Percentiles rank a stretch among this genome's conserved stretches.
phyloP scores from a whole-genome alignment of 2,888 invertebrate genomes.

The Hartigia nigra region DNA sequence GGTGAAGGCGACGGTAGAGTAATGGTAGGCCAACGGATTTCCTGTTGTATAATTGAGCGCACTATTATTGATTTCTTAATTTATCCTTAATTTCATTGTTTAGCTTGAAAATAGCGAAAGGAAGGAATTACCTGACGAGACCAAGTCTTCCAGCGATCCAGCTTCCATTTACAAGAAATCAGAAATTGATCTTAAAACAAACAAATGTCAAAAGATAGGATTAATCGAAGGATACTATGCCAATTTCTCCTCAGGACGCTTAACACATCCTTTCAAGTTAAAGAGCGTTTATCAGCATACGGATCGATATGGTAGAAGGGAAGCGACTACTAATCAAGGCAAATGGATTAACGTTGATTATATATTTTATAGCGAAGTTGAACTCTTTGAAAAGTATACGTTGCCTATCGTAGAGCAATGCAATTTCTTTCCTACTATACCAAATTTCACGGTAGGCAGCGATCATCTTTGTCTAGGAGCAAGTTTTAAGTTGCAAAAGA shows the following conservation, averaged over 20 bases:
- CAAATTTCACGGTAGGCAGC: conserved; percentile 80
- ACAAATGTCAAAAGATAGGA: conserved; percentile 45
- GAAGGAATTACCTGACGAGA: neutral
- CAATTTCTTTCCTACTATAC: conserved; percentile 71
- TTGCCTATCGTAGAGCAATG: conserved; percentile 77
- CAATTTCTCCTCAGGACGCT: conserved; percentile 71
- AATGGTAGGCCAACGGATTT: conserved; percentile 38
- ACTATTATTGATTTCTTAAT: neutral
- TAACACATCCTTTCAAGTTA: conserved; percentile 77
- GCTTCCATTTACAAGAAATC: conserved; percentile 6
- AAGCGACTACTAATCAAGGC: conserved; percentile 83
- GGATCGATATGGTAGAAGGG: conserved; percentile 64
- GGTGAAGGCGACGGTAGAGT: conserved; percentile 49
- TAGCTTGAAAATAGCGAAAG: conserved; percentile 45
- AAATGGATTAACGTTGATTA: conserved; percentile 89
- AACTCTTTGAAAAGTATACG: conserved; percentile 66
- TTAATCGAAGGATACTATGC: conserved; percentile 45
- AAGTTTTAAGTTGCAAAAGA: conserved; percentile 72
- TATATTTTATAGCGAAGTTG: conserved; percentile 81
- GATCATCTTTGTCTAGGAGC: conserved; percentile 88
- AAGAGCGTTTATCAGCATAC: conserved; percentile 76
- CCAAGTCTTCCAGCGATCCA: neutral
- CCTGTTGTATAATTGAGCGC: neutral
- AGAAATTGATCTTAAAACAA: conserved; percentile 36
- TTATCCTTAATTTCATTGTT: conserved; percentile 8